Evolutionary conservation across 2,113 vertebrate species (phyloP).

Genomic region (Cisticola juncidis): DNA sequence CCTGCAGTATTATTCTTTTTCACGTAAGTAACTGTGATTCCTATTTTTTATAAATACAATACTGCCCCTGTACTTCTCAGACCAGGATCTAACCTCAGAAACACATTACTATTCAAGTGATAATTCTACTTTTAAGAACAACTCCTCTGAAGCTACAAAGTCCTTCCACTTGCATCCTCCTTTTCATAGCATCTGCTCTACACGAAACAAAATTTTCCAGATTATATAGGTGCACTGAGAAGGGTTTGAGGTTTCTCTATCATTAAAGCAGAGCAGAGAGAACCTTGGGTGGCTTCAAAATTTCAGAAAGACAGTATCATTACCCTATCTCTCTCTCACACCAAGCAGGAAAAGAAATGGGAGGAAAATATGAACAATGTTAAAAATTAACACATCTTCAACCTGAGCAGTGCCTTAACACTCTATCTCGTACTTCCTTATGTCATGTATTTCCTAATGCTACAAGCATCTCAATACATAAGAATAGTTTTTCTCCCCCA

Average conservation of each 20-base stretch:
- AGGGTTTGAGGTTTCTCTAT: not conserved
- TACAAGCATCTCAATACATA: not conserved
- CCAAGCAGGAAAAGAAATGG: not conserved
- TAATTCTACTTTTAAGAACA: not conserved
- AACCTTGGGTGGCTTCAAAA: not conserved
- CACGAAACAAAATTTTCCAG: not conserved
- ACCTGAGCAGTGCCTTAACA: not conserved
- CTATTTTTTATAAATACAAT: not conserved
- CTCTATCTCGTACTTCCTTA: not conserved
- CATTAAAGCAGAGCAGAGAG: not conserved
- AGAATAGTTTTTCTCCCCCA: fast-evolving
- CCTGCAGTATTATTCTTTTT: not conserved
- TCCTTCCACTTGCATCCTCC: not conserved
- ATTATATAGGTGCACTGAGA: not conserved
- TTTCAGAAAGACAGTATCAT: not conserved
- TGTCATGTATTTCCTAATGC: not conserved
- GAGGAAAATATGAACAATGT: not conserved
- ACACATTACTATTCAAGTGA: not conserved
- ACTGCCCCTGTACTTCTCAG: not conserved
- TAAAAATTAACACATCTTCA: not conserved
- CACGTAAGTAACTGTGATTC: not conserved
- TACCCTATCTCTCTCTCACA: not conserved
- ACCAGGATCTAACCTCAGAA: not conserved
- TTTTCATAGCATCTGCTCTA: not conserved
- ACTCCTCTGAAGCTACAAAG: not conserved